Evolutionary conservation across 2,888 invertebrate genomes (phyloP).

Genomic region (Dryococelus australis): DNA sequence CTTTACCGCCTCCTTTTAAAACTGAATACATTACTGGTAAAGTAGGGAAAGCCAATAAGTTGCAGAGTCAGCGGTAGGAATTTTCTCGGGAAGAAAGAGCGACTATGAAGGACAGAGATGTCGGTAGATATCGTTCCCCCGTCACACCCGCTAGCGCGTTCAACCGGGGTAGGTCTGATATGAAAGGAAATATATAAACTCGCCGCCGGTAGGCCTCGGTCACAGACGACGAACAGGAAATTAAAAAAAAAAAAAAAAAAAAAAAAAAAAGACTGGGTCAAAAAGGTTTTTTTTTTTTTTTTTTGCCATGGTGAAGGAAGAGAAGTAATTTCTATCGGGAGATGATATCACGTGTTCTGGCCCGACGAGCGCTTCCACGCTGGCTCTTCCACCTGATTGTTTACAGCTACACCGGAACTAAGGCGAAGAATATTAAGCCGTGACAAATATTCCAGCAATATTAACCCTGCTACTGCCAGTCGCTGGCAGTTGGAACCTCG

Average conservation of each 20-base stretch:
- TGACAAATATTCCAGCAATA: too few relatives aligned
- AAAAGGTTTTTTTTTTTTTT: too few relatives aligned
- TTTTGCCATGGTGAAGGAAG: too few relatives aligned
- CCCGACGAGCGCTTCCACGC: not conserved
- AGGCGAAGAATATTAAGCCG: too few relatives aligned
- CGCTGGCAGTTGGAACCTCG: too few relatives aligned
- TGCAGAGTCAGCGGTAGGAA: constrained; percentile 22
- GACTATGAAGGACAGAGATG: not conserved
- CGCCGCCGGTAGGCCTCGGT: not conserved
- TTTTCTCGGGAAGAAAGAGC: not conserved
- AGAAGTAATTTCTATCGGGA: not conserved
- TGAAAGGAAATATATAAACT: not conserved
- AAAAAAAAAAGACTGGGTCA: not conserved
- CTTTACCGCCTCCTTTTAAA: not conserved
- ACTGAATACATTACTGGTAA: constrained; percentile 26
- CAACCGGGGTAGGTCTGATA: not conserved
- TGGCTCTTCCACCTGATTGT: too few relatives aligned
- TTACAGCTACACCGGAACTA: too few relatives aligned
- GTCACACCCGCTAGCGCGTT: not conserved
- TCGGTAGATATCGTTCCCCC: not conserved
- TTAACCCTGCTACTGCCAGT: too few relatives aligned
- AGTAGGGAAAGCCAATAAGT: constrained; percentile 25
- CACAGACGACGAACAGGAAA: not conserved
- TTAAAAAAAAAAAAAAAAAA: not conserved
- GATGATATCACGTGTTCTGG: not conserved